These are phyloP conservation scores for Zhuqinia jingwanae DNA, from an alignment of 2,888 invertebrate genomes.

Conservation along the genomic window DNA sequence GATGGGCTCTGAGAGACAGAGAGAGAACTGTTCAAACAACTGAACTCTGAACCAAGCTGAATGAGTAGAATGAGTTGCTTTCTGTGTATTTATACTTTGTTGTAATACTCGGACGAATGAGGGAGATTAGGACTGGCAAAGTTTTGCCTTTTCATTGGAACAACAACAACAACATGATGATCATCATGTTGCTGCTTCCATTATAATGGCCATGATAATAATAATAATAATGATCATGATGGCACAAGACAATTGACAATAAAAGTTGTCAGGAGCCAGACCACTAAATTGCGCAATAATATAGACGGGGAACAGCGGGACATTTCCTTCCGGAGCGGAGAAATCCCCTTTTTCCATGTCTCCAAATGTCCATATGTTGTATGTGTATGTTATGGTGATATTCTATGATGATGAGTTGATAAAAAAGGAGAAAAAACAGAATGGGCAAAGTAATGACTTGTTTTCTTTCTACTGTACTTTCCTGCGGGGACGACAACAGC, in stretches of 20 bases:
- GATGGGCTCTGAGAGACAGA: background rate
- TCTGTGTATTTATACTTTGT: too few relatives aligned
- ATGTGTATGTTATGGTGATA: too few relatives aligned
- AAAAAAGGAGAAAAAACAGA: background rate
- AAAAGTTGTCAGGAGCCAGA: conserved; percentile 30
- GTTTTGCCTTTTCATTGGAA: conserved; percentile 6
- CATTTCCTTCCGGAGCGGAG: background rate
- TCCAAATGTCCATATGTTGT: too few relatives aligned
- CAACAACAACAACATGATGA: too few relatives aligned
- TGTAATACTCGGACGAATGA: too few relatives aligned
- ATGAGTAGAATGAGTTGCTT: too few relatives aligned
- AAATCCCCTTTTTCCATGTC: background rate
- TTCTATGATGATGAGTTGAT: background rate
- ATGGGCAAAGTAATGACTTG: background rate
- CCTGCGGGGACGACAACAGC: too few relatives aligned
- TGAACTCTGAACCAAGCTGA: too few relatives aligned
- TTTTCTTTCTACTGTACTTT: background rate
- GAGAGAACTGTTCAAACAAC: too few relatives aligned
- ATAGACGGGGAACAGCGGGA: conserved; percentile 1
- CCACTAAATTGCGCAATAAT: conserved; percentile 33
- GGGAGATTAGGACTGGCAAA: background rate
- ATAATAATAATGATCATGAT: conserved; percentile 18
- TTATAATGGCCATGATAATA: background rate
- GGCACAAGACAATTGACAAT: conserved; percentile 24
- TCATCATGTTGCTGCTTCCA: too few relatives aligned